A percentile compares a stretch with the other conserved stretches of the same genome.
phyloP scores from a whole-genome alignment of 37 sponge, comb jelly and placozoan species.

The Halichondria panicea region DNA sequence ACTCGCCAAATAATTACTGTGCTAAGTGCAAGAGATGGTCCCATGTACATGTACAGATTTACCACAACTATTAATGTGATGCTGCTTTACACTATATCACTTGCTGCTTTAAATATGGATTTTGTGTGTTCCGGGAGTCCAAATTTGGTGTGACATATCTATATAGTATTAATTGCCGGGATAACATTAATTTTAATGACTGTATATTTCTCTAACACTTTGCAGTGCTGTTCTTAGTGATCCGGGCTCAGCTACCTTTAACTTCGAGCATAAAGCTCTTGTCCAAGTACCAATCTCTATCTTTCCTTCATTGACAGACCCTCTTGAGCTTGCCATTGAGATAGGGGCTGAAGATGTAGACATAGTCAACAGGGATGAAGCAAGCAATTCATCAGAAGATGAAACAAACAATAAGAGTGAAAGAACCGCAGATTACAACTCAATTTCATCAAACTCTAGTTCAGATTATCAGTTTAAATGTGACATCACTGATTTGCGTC shows the following conservation, averaged over 20 bases:
- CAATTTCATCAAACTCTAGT: not conserved
- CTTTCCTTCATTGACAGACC: constrained; percentile 9
- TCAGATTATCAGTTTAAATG: constrained; percentile 38
- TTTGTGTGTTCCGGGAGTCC: no score
- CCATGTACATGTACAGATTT: no score
- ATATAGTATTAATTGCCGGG: no score
- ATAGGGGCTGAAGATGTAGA: constrained; percentile 77
- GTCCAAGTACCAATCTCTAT: constrained; percentile 21
- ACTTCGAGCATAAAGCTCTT: constrained; percentile 52
- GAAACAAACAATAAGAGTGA: not conserved
- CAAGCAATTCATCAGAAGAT: not conserved
- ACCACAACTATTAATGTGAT: no score
- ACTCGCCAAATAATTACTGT: no score
- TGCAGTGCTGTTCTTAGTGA: constrained; percentile 51
- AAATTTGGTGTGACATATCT: no score
- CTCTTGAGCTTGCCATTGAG: constrained; percentile 62
- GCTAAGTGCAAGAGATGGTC: no score
- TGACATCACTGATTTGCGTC: constrained; percentile 13
- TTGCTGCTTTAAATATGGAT: no score
- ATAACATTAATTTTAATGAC: no score
- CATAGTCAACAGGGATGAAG: not conserved
- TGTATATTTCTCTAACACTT: no score
- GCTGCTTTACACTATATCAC: no score
- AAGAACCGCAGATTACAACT: not conserved
- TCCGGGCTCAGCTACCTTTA: constrained; percentile 45